Conservation (phyloP, 1,140 invertebrate species). For the Probaryconus sp. region DNA sequence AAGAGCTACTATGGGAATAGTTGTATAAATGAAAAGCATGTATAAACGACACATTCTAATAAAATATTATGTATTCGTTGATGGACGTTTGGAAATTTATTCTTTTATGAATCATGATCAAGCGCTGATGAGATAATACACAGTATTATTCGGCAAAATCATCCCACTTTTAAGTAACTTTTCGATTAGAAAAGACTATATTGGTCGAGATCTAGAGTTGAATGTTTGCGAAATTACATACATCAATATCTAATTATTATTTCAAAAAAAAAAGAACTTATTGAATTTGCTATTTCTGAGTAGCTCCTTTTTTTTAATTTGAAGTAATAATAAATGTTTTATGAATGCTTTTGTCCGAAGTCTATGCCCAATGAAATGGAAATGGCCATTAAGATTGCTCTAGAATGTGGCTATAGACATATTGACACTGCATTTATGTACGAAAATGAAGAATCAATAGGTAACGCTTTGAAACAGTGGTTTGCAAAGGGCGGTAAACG, state of each 20-base stretch:
- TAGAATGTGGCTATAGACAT: conserved; percentile 84
- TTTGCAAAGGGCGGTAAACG: conserved; percentile 84
- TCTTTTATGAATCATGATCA: conserved; percentile 28
- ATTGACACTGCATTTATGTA: conserved; percentile 91
- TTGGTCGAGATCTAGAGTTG: too few relatives aligned
- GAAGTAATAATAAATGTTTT: too few relatives aligned
- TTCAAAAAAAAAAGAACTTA: too few relatives aligned
- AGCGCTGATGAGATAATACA: conserved; percentile 37
- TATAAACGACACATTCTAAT: conserved; percentile 16
- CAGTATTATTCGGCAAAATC: not conserved
- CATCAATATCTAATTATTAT: too few relatives aligned
- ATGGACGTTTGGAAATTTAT: too few relatives aligned
- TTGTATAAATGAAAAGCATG: conserved; percentile 14
- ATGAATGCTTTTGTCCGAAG: too few relatives aligned
- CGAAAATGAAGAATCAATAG: conserved; percentile 89
- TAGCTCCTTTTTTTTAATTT: too few relatives aligned
- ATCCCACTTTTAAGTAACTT: conserved; percentile 16
- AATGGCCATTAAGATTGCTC: conserved; percentile 81
- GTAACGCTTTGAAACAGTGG: conserved; percentile 86
- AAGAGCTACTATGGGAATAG: not conserved
- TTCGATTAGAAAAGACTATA: too few relatives aligned
- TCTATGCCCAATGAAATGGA: conserved; percentile 86
- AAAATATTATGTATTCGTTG: conserved; percentile 22
- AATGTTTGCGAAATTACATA: too few relatives aligned
- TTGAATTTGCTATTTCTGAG: too few relatives aligned